Conservation (phyloP, 2,888 invertebrate genomes). For the Pammene fasciana region DNA sequence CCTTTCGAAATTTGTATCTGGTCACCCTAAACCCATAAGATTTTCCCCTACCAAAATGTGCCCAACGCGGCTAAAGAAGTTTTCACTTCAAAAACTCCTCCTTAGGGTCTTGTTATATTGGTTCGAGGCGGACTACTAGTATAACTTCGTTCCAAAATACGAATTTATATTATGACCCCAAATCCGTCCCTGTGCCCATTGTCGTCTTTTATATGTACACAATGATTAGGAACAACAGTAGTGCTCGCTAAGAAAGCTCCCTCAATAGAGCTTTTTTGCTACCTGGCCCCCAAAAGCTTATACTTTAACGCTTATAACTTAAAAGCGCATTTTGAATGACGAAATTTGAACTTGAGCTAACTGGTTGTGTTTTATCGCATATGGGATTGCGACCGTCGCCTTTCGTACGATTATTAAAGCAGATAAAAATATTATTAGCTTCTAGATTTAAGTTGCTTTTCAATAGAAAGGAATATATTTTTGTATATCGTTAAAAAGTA, state of each 20-base stretch:
- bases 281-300: conserved; percentile 51
- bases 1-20: too few species aligned
- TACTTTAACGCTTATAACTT: conserved; percentile 52
- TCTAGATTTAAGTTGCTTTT: background rate
- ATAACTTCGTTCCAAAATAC: too few species aligned
- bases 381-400: conserved; percentile 56
- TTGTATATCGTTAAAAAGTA: too few species aligned
- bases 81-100: too few species aligned
- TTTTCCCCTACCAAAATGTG: too few species aligned
- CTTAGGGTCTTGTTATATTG: too few species aligned
- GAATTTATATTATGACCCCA: background rate
- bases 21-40: too few species aligned
- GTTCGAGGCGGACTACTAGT: too few species aligned
- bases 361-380: conserved; percentile 52
- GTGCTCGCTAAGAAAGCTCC: conserved; percentile 77
- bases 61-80: too few species aligned
- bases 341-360: conserved; percentile 50
- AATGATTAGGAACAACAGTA: conserved; percentile 65
- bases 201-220: conserved; percentile 67
- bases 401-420: conserved; percentile 35
- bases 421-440: background rate
- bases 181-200: conserved; percentile 63
- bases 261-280: conserved; percentile 68
- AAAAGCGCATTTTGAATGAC: conserved; percentile 58
- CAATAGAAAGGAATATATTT: too few species aligned